A percentile compares a stretch with the other conserved stretches of the same genome.
phyloP scores from a whole-genome alignment of 2,888 invertebrate species.

The Erebia epiphron region DNA sequence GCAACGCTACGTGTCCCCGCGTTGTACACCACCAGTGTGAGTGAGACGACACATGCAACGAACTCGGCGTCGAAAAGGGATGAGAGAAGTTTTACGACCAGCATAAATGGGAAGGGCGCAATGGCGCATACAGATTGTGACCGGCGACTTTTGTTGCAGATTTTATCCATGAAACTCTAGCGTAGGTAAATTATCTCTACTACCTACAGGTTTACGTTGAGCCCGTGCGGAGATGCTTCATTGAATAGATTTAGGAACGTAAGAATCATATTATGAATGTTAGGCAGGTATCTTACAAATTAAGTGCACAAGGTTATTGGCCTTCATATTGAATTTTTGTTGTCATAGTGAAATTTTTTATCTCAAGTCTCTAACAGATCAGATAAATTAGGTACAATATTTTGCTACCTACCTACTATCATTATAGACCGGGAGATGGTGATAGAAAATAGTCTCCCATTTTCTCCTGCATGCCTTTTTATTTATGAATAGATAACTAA shows the following conservation, averaged over 20 bases:
- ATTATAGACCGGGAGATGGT: too few species aligned
- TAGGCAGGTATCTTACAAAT: constrained; percentile 28
- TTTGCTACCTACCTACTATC: too few species aligned
- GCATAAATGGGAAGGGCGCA: constrained; percentile 73
- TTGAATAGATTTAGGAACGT: too few species aligned
- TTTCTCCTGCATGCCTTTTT: too few species aligned
- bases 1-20: constrained; percentile 72
- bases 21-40: constrained; percentile 53
- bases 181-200: background rate
- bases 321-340: constrained; percentile 32
- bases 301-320: constrained; percentile 67
- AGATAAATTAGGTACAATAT: too few species aligned
- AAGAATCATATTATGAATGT: too few species aligned
- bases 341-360: background rate
- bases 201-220: too few species aligned
- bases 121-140: constrained; percentile 64
- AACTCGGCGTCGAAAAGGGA: constrained; percentile 46
- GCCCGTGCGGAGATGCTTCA: too few species aligned
- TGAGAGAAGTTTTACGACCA: constrained; percentile 54
- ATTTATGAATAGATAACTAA: too few species aligned
- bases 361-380: background rate
- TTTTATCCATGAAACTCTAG: constrained; percentile 56
- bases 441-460: too few species aligned
- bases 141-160: constrained; percentile 48
- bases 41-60: constrained; percentile 49